Evolutionary conservation across 2,888 invertebrate genomes (phyloP), one percentile per base, ranked within the genome.

Genomic region (Spodoptera picta): DNA sequence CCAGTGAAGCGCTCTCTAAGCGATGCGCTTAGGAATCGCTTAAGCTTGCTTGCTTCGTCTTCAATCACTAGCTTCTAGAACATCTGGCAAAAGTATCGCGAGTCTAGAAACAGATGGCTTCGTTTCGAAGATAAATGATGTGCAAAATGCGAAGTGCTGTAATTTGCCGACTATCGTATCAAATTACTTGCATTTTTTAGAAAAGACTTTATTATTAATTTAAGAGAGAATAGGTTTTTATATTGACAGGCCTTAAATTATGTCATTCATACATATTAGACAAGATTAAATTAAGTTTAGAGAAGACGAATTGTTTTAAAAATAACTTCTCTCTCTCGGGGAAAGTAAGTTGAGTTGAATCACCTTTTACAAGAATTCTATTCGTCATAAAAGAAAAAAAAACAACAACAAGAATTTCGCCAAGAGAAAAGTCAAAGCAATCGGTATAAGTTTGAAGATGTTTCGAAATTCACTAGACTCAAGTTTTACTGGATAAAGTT

Each of bases 121-220:
- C n/a, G 52, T 51, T 47, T 19, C 1, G 41, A 61, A 75, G 69
- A 77, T 49, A 55, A 48, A 75, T 69, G 65, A 58, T 49, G 48
- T 23, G 44, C 48, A 61, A 43, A 56, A 48, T 55, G 54, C 48
- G 59, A 43, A 56, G 48, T 53, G 52, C 41, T 54, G 57, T 51
- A 46, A 66, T 78, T 63, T 69, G 41, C 65, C 56, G 61, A 57
- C 69, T 54, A 45, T n/a, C 65, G 57, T 41, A 48, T 45, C 31
- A 52, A 66, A 69, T 71, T 60, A 64, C 52, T 63, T 14, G 27
- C 51, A 43, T 50, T 23, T 14, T 51, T 11, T 43, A 10, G 12
- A 48, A 62, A 58, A 23, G 23, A 23, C 1, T 52, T 14, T 19
- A 27, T 14, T 19, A 27, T 27, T 56, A 27, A 23, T 36, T n/a